A percentile compares a stretch with the other conserved stretches of the same genome.
Evolutionary conservation across 2,113 vertebrate genomes (phyloP).

Genomic region (Phasianus colchicus): DNA sequence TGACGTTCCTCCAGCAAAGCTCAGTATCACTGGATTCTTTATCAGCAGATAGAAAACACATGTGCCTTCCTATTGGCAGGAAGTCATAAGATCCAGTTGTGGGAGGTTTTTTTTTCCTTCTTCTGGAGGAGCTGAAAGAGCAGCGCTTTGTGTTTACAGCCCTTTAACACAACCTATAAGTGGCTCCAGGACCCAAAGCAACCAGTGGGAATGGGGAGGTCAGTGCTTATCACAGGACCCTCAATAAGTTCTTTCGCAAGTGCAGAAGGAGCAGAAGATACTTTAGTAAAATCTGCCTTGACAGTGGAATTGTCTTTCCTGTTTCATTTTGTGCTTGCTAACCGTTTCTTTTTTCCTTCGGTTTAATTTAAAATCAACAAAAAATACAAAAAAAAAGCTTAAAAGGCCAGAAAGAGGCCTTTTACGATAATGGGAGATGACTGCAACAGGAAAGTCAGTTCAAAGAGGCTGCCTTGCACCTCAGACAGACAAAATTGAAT

Average conservation of each 20-base stretch:
- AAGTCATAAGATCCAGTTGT: not conserved
- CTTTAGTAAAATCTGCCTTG: not conserved
- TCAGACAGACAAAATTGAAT: not conserved
- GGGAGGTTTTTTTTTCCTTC: not conserved
- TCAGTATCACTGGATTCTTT: slow-evolving; percentile 39
- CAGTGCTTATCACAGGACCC: not conserved
- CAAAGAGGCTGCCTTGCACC: not conserved
- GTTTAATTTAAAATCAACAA: not conserved
- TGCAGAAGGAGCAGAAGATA: not conserved
- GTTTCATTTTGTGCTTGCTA: not conserved
- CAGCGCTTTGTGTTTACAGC: slow-evolving; percentile 30
- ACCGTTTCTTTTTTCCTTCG: not conserved
- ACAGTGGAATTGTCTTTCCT: not conserved
- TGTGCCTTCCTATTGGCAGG: slow-evolving; percentile 46
- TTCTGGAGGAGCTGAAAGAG: slow-evolving; percentile 22
- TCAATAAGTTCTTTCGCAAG: slow-evolving; percentile 11
- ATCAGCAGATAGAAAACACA: slow-evolving; percentile 68
- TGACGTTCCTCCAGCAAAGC: slow-evolving; percentile 25
- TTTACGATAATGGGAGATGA: not conserved
- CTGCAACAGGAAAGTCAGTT: not conserved
- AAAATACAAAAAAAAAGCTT: not conserved
- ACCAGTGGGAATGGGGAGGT: not conserved
- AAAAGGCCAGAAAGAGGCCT: not conserved
- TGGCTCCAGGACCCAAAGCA: not conserved
- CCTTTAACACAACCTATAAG: not conserved